Base-by-base conservation (phyloP, 2,888 invertebrate genomes). In the Erebia aethiops region DNA sequence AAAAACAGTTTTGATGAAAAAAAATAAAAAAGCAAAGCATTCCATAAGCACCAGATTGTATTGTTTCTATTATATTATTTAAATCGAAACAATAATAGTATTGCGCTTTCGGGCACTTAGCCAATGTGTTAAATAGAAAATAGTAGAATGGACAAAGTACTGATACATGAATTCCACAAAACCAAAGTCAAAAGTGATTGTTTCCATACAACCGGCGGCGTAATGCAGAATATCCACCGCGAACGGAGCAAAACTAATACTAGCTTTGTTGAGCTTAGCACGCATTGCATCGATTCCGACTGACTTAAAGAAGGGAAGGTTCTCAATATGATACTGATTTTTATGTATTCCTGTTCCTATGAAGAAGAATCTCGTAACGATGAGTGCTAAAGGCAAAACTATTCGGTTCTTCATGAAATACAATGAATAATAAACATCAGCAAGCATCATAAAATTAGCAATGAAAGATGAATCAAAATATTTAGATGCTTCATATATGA, bases 151-250 rank as follows among this genome's bases (percentile, higher is more conserved):
- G 67, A 71, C 70, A 21, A 16, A 51, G 21, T 21, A 10, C 41
- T 9, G 26, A 35, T 41, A 58, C 65, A 54, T 60, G 64, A 18
- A 46, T 43, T 46, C 21, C 56, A 61, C 16, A 63, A 67, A 67
- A 21, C 21, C 49, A 58, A 49, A 46, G 14, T 67, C 1, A 73
- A 67, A 65, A 69, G 85, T 88, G 88, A 83, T 86, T 82, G 85
- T 78, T 82, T 85, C 81, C 82, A 82, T 80, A 79, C 79, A 74
- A 74, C 76, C 80, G 81, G 82, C 80, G 21, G 56, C 14, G 56
- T 13, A 13, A 14, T 21, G 56, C 26, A 26, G 11, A 57, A 21
- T 57, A 14, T 21, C 13, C 56, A 26, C 21, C 13, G 80, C 77
- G 67, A 62, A 76, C 79, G 77, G 10, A 16, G 54, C 18, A 16